Evolutionary conservation across 2,113 vertebrate genomes (phyloP).

Genomic region (Oplegnathus fasciatus): DNA sequence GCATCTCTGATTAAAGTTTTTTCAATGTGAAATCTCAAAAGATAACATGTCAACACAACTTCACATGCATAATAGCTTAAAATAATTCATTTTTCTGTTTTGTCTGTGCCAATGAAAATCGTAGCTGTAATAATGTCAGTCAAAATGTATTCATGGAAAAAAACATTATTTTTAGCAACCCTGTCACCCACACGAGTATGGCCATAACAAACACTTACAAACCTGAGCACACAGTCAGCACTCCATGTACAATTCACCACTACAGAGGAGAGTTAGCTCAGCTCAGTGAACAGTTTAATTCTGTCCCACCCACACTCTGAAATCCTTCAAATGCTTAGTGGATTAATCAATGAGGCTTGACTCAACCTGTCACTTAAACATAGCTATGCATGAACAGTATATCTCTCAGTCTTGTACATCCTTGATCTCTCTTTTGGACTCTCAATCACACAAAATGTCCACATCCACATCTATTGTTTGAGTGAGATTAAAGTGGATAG

Average conservation of each 20-base stretch:
- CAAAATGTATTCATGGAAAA: neutral
- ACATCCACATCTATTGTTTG: neutral
- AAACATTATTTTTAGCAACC: neutral
- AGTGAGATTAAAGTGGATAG: neutral
- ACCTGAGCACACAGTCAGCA: neutral
- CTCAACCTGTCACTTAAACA: constrained; percentile 49
- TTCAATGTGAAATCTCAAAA: neutral
- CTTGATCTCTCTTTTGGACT: neutral
- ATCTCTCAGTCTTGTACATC: constrained; percentile 4
- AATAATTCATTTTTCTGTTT: neutral
- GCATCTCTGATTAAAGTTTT: neutral
- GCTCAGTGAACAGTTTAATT: constrained; percentile 41
- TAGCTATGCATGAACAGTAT: constrained; percentile 19
- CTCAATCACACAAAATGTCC: neutral
- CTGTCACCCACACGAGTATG: neutral
- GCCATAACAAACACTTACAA: constrained; percentile 16
- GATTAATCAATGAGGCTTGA: constrained; percentile 75
- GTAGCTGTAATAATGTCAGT: constrained; percentile 2
- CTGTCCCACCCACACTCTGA: constrained; percentile 44
- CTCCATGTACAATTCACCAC: constrained; percentile 7
- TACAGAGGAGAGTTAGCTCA: constrained; percentile 16
- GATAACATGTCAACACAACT: neutral
- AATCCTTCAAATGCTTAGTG: constrained; percentile 67
- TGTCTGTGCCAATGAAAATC: no score
- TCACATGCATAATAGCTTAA: neutral